Evolutionary conservation across 35 echinoderm and acorn worm species (phyloP).

Genomic region (Eucidaris tribuloides): DNA sequence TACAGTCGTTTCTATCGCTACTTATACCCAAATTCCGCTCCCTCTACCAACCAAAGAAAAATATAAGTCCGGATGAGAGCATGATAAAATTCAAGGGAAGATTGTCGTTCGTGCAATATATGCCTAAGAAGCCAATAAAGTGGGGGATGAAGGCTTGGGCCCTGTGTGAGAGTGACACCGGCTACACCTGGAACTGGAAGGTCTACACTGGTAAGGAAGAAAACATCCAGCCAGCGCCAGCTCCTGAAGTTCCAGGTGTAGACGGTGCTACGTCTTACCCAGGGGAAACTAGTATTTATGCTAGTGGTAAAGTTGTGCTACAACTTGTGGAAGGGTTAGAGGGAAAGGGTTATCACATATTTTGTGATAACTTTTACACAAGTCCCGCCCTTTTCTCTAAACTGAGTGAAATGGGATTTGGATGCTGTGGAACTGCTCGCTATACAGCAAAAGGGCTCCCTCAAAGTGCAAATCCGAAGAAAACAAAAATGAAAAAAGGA

Average conservation of each 20-base stretch:
- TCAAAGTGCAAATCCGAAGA: neutral
- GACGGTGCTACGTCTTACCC: neutral
- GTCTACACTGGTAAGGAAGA: neutral
- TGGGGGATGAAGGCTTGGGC: slow-evolving; percentile 23
- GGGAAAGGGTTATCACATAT: neutral
- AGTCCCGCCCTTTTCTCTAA: neutral
- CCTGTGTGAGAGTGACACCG: neutral
- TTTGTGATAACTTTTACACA: slow-evolving; percentile 13
- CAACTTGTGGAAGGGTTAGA: neutral
- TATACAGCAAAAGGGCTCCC: neutral
- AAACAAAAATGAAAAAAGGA: neutral
- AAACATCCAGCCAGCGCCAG: neutral
- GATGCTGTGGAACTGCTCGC: no score
- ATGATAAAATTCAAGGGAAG: slow-evolving; percentile 14
- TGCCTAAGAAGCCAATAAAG: slow-evolving; percentile 1
- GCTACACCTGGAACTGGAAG: neutral
- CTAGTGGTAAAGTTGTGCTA: neutral
- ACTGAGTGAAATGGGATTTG: no score
- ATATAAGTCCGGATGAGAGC: no score
- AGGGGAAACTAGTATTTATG: neutral
- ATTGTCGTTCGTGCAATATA: neutral
- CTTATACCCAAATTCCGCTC: no score
- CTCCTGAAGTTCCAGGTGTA: neutral
- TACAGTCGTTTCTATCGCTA: no score
- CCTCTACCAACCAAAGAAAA: no score